Base-by-base conservation (phyloP, 2,797 vertebrate genomes). In the Octomys mimax region DNA sequence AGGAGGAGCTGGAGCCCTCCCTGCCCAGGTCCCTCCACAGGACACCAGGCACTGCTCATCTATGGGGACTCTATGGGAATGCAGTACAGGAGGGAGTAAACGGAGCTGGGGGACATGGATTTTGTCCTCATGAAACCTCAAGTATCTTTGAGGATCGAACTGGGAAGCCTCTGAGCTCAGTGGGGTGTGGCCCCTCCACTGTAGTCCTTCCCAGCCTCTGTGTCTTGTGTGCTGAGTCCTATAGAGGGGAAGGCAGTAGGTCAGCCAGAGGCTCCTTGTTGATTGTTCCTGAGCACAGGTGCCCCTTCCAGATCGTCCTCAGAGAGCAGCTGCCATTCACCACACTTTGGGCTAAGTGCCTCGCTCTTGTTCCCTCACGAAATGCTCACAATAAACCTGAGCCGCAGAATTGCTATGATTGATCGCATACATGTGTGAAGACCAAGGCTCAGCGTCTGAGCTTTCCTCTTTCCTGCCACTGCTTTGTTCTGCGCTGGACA, bases 1-100 rank as follows among this genome's bases (percentile, higher is more conserved):
- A 6, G 54, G 8, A 6, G 19, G 21, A 70, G 54, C 2, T 9
- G 28, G 33, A 85, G 4, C 2, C 2, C 0, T 61, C 26, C 1
- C 16, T 80, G 36, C 22, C 5, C 31, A 31, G 0, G 3, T 33
- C 18, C 5, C 9, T 84, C 6, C 12, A 59, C 16, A 59, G 54
- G 12, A 88, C 52, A 26, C 59, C 21, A 6, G 39, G 87, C 33
- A 18, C 19, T 1, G 6, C 14, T 3, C 42, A 49, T 39, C 3
- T 11, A 0, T 1, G 12, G 61, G 75, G 59, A 42, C 26, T 42
- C 64, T 66, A 13, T 4, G 7, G 46, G 57, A 5, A 46, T 36
- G 13, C 26, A 1, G 10, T 31, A n/a, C 71, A 24, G 0, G 6
- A 14, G 13, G 8, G 16, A 79, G 21, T 57, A 12, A 22, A 1